Conservation (phyloP, 2,888 invertebrate species). For the Harpalus rubripes region DNA sequence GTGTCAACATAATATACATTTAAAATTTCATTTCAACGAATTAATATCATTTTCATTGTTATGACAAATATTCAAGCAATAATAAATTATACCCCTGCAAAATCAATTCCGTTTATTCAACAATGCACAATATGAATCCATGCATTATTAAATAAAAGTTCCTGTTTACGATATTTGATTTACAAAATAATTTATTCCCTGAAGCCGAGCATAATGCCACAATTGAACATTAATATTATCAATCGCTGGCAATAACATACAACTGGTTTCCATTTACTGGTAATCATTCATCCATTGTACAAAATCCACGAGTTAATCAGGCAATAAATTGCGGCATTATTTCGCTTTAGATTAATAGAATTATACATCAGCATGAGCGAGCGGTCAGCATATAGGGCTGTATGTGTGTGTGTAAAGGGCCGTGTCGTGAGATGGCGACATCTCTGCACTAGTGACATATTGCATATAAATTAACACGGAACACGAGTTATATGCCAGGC, state of each 20-base stretch:
- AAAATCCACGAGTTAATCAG: slow-evolving; percentile 29
- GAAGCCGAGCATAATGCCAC: neutral
- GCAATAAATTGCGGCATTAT: slow-evolving; percentile 40
- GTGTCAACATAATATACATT: too few relatives aligned
- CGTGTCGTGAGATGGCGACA: slow-evolving; percentile 11
- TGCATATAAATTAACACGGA: slow-evolving; percentile 47
- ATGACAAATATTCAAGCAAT: too few relatives aligned
- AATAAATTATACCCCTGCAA: too few relatives aligned
- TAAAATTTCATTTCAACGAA: too few relatives aligned
- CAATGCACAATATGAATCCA: neutral
- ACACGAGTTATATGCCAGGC: slow-evolving; percentile 20
- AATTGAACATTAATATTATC: neutral
- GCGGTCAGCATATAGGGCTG: neutral
- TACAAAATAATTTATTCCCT: slow-evolving; percentile 25
- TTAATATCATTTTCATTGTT: too few relatives aligned
- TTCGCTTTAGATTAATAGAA: slow-evolving; percentile 29
- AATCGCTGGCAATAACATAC: slow-evolving; percentile 8
- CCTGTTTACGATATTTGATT: slow-evolving; percentile 15
- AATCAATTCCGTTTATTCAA: too few relatives aligned
- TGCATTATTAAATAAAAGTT: slow-evolving; percentile 22
- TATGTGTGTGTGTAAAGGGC: neutral
- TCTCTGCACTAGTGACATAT: slow-evolving; percentile 32
- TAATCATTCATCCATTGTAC: slow-evolving; percentile 13
- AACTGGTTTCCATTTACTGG: slow-evolving; percentile 7
- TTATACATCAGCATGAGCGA: slow-evolving; percentile 5